phyloP scores from a whole-genome alignment of 2,113 vertebrate genomes.

The Hemibagrus wyckioides region DNA sequence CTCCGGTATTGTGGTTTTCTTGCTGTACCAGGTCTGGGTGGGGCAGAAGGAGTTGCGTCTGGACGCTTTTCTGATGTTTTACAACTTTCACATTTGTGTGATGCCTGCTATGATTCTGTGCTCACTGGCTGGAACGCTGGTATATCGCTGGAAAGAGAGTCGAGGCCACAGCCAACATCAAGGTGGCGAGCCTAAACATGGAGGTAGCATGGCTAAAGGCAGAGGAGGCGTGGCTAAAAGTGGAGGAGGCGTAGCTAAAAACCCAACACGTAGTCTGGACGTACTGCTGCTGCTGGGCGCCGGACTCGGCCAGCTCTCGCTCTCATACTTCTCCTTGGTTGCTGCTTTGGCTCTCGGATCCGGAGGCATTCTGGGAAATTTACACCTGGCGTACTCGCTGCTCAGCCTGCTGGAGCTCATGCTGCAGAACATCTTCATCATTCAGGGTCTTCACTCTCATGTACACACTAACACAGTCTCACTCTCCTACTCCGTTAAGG shows the following conservation, averaged over 20 bases:
- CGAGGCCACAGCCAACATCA: too few relatives aligned
- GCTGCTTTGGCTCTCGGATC: conserved; percentile 75
- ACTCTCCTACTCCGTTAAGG: conserved; percentile 67
- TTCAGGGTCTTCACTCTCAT: conserved; percentile 76
- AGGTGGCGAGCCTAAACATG: conserved; percentile 69
- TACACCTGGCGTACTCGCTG: conserved; percentile 82
- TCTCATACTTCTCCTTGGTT: conserved; percentile 88
- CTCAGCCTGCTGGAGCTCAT: conserved; percentile 83
- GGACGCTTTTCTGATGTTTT: conserved; percentile 79
- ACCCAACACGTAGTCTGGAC: conserved; percentile 86
- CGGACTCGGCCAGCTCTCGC: conserved; percentile 78
- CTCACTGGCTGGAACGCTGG: conserved; percentile 69
- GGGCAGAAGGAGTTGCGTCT: conserved; percentile 28
- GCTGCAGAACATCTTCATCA: conserved; percentile 89
- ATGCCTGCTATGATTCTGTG: conserved; percentile 80
- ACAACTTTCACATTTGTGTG: conserved; percentile 76
- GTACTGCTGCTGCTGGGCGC: conserved; percentile 80
- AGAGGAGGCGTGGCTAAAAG: conserved; percentile 77
- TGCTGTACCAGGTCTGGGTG: conserved; percentile 83
- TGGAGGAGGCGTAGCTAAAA: conserved; percentile 76
- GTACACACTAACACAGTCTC: conserved; percentile 65
- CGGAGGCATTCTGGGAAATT: conserved; percentile 65
- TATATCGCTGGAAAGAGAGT: conserved; percentile 59
- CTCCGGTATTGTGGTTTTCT: conserved; percentile 71
- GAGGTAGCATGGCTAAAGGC: too few relatives aligned